Evolutionary conservation across 2,888 invertebrate species (phyloP).

Genomic region (Phengaris arion): DNA sequence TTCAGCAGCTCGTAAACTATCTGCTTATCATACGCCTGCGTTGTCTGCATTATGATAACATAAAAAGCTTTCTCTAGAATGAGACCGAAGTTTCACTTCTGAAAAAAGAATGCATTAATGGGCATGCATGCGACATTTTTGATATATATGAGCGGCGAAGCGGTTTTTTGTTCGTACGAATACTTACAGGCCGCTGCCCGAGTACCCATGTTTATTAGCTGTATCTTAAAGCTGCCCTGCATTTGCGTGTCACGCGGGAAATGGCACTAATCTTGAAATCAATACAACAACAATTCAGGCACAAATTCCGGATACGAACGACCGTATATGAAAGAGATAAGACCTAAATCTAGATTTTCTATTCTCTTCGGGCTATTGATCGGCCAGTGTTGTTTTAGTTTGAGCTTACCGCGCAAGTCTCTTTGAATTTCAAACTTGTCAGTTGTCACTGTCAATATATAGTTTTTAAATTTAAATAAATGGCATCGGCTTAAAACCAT

Average conservation of each 20-base stretch:
- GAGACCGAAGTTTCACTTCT: slow-evolving; percentile 63
- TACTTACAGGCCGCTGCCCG: slow-evolving; percentile 95
- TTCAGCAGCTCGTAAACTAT: slow-evolving; percentile 65
- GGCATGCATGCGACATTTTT: slow-evolving; percentile 62
- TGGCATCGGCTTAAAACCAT: no score
- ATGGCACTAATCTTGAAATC: slow-evolving; percentile 55
- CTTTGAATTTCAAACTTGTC: not conserved
- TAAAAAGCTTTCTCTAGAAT: slow-evolving; percentile 72
- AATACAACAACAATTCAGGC: slow-evolving; percentile 57
- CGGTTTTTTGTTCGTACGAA: slow-evolving; percentile 38
- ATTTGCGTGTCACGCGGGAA: slow-evolving; percentile 65
- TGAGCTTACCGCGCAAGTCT: slow-evolving; percentile 40
- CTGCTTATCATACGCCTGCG: slow-evolving; percentile 62
- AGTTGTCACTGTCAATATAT: not conserved
- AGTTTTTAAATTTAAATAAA: no score
- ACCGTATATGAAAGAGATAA: slow-evolving; percentile 65
- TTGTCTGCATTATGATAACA: slow-evolving; percentile 68
- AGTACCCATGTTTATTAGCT: slow-evolving; percentile 92
- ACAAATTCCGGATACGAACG: slow-evolving; percentile 42
- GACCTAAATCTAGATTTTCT: slow-evolving; percentile 72
- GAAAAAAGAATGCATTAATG: slow-evolving; percentile 74
- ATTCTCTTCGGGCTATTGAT: slow-evolving; percentile 68
- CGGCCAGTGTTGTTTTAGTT: slow-evolving; percentile 44
- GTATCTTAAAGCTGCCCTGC: slow-evolving; percentile 85
- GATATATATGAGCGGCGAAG: slow-evolving; percentile 43